Conservation (phyloP, 1,140 invertebrate genomes). For the Holotrichia oblita region DNA sequence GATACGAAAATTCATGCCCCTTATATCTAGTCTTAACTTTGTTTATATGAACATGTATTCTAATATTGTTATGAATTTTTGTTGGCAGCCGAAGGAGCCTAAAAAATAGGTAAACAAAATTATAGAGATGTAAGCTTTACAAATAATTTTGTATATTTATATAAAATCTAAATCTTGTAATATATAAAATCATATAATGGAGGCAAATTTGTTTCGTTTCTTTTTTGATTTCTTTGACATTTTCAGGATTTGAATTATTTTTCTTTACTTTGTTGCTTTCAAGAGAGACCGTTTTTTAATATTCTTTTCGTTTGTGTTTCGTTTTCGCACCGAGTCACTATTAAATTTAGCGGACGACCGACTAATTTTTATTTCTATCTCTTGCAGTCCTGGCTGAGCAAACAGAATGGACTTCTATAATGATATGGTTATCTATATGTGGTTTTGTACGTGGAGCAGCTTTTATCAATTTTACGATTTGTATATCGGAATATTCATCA, state of each 20-base stretch:
- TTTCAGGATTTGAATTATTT: constrained; percentile 36
- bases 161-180: constrained; percentile 29
- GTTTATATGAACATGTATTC: constrained; percentile 50
- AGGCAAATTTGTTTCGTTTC: constrained; percentile 26
- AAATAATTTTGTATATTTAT: constrained; percentile 49
- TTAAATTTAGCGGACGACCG: not conserved
- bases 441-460: constrained; percentile 79
- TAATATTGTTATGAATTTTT: constrained; percentile 60
- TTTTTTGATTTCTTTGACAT: not conserved
- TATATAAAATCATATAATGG: constrained; percentile 10
- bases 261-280: constrained; percentile 26
- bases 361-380: constrained; percentile 53
- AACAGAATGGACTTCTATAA: constrained; percentile 70
- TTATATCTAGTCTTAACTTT: constrained; percentile 11
- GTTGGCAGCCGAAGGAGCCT: constrained; percentile 60
- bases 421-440: constrained; percentile 73
- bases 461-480: constrained; percentile 77
- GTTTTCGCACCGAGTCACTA: constrained; percentile 50
- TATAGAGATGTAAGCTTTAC: constrained; percentile 59
- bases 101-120: constrained; percentile 59
- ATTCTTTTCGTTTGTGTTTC: constrained; percentile 31
- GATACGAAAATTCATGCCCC: not conserved
- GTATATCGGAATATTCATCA: constrained; percentile 77
- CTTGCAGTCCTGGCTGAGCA: constrained; percentile 73
- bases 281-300: constrained; percentile 10